These are phyloP conservation scores for Tuberolachnus salignus DNA, from an alignment of 2,888 invertebrate genomes.

Conservation along the genomic window DNA sequence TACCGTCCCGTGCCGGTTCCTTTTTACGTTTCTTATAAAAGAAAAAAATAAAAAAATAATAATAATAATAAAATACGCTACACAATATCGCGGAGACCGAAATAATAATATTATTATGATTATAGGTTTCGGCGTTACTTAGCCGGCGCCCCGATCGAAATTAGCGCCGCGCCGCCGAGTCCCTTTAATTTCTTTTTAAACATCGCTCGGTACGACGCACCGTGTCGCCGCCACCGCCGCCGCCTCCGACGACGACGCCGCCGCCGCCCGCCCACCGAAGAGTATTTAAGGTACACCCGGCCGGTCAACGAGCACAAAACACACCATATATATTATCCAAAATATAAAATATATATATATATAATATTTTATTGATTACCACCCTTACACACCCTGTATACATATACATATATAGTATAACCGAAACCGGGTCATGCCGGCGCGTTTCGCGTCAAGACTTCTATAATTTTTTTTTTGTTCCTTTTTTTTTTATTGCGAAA, in stretches of 20 bases:
- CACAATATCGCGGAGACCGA: slow-evolving; percentile 9
- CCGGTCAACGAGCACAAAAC: neutral
- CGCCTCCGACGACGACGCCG: neutral
- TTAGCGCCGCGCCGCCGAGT: slow-evolving; percentile 35
- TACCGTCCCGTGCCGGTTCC: slow-evolving; percentile 28
- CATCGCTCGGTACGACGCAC: neutral
- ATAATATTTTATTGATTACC: neutral
- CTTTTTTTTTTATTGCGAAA: slow-evolving; percentile 36
- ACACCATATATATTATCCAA: neutral
- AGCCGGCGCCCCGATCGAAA: slow-evolving; percentile 51
- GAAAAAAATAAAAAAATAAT: no score
- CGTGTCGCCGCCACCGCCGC: neutral
- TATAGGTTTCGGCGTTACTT: slow-evolving; percentile 49
- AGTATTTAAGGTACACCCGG: neutral
- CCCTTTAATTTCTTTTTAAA: slow-evolving; percentile 50
- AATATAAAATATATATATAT: slow-evolving; percentile 4
- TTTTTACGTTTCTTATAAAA: neutral
- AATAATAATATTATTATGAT: slow-evolving; percentile 35
- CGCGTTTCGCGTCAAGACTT: no score
- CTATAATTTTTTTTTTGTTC: neutral
- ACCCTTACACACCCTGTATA: neutral
- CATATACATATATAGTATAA: neutral
- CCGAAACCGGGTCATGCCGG: slow-evolving; percentile 1
- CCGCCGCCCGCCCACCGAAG: neutral
- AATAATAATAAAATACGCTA: neutral